Conservation (phyloP, 1,140 invertebrate genomes). For the Wasmannia auropunctata region DNA sequence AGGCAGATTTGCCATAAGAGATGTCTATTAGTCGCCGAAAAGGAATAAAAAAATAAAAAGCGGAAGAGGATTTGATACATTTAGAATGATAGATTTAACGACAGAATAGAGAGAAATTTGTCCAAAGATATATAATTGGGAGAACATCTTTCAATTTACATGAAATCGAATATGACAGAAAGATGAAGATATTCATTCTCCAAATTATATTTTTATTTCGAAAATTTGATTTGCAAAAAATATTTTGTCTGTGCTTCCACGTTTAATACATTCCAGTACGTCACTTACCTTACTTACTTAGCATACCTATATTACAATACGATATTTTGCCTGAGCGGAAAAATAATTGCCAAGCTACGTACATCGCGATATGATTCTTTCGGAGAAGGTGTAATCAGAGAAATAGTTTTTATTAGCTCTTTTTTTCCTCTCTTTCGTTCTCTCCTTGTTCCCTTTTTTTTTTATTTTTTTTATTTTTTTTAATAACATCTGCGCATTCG, state of each 20-base stretch:
- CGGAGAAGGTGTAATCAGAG: background rate
- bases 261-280: background rate
- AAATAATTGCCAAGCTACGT: background rate
- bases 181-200: background rate
- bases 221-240: background rate
- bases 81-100: no score
- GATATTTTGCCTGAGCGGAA: background rate
- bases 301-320: background rate
- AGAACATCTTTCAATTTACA: background rate
- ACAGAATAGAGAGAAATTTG: background rate
- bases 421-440: background rate
- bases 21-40: slow-evolving; percentile 30
- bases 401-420: background rate
- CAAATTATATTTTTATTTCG: slow-evolving; percentile 1
- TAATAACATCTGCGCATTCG: slow-evolving; percentile 61
- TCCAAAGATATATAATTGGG: background rate
- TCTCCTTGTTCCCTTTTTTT: background rate
- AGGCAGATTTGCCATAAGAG: slow-evolving; percentile 19
- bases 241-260: background rate
- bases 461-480: slow-evolving; percentile 26
- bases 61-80: background rate
- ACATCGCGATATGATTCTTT: background rate
- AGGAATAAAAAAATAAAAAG: background rate
- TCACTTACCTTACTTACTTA: no score
- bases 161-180: background rate